Evolutionary conservation across 2,888 invertebrate genomes (phyloP).

Genomic region (Poecilobothrus nobilitatus): DNA sequence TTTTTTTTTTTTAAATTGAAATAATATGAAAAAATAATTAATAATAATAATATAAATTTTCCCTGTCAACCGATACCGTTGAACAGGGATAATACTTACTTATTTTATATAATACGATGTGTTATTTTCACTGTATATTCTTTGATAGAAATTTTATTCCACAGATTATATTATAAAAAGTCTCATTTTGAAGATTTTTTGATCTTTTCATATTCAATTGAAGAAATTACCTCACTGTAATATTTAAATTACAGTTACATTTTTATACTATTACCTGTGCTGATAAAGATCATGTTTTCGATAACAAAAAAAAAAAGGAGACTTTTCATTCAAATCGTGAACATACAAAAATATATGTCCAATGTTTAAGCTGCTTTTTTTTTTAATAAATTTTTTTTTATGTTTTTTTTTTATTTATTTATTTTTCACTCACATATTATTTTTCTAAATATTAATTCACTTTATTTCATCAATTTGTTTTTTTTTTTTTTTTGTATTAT

Average conservation of each 20-base stretch:
- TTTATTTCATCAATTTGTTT: not conserved
- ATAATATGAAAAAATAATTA: conserved; percentile 10
- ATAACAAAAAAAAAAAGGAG: no score
- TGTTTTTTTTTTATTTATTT: no score
- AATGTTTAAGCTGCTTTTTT: no score
- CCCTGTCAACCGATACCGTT: conserved; percentile 49
- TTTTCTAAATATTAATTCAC: not conserved
- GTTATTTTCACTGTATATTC: not conserved
- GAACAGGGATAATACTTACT: conserved; percentile 48
- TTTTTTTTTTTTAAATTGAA: no score
- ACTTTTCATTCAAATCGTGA: no score
- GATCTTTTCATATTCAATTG: not conserved
- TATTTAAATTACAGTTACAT: conserved; percentile 34
- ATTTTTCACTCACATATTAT: no score
- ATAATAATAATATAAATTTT: conserved; percentile 15
- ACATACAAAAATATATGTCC: no score
- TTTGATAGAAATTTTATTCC: conserved; percentile 17
- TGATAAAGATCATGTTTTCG: no score
- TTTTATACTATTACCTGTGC: conserved; percentile 18
- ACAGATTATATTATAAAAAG: conserved; percentile 16
- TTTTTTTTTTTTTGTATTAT: no score
- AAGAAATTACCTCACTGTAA: conserved; percentile 33
- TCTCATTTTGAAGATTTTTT: not conserved
- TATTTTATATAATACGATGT: not conserved
- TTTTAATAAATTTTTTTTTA: no score